These are phyloP conservation scores for silkworm (Bombyx mori) DNA, from an alignment of 1,140 invertebrate genomes.

Conservation along the genomic window DNA sequence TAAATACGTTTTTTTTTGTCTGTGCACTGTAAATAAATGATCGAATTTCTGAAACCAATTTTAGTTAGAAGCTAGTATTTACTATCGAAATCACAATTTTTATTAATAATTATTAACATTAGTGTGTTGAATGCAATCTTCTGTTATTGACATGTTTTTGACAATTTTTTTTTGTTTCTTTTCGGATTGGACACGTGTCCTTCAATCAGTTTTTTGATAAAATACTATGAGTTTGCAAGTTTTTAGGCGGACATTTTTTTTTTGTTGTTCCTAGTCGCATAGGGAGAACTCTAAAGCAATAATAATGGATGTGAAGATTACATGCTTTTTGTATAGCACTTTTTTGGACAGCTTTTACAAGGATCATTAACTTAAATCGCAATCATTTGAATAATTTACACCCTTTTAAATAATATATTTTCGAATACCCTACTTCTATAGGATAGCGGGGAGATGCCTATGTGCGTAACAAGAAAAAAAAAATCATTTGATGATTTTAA, in stretches of 20 bases:
- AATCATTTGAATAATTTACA: neutral
- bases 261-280: constrained; percentile 31
- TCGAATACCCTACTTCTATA: neutral
- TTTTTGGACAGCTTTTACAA: constrained; percentile 7
- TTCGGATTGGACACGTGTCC: neutral
- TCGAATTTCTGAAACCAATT: constrained; percentile 15
- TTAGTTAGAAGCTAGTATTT: constrained; percentile 51
- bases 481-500: no score
- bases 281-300: constrained; percentile 47
- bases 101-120: constrained; percentile 5
- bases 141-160: neutral
- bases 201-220: no score
- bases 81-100: constrained; percentile 36
- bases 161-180: neutral
- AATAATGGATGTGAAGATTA: constrained; percentile 54
- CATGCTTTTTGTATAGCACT: neutral
- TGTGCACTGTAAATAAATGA: constrained; percentile 55
- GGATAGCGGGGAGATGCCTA: neutral
- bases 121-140: no score
- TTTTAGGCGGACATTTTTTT: neutral
- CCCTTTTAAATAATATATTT: neutral
- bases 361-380: neutral
- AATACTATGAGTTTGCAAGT: no score
- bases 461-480: neutral
- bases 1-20: neutral